Evolutionary conservation across 2,888 invertebrate genomes (phyloP), one percentile per base, ranked within the genome.

Genomic region (Dynastes tityus): DNA sequence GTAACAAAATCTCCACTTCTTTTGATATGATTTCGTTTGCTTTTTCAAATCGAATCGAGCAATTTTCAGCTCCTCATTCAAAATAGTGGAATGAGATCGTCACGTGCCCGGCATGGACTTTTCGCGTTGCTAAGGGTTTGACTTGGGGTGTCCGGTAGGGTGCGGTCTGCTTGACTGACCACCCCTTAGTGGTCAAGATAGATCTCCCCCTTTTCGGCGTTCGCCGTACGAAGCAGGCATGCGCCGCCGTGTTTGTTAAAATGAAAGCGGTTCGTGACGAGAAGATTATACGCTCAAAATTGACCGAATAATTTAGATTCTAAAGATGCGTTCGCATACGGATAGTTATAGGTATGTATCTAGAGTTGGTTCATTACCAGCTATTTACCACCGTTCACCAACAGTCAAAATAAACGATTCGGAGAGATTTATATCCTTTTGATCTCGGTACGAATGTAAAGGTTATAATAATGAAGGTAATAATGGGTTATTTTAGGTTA

Each of bases 141-240:
- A 82, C 82, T 82, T 80, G 73, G 83, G 84, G 84, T 82, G 84
- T 73, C 77, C 80, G 81, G 79, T 82, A 82, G 85, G 85, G 86
- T 84, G 85, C 85, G 85, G 84, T 85, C 83, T 85, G 85, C 86
- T 86, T 85, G 85, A 84, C 84, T 86, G 86, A 85, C 87, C 87
- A 86, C 86, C 87, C 87, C 80, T 84, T 83, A 83, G 84, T 84
- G 86, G 87, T 86, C 86, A 85, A 84, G 84, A 45, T 40, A 40
- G n/a, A 40, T 73, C 58, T 61, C 61, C 58, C 61, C 73, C 61
- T 61, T 40, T 37, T 68, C 53, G 16, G 45, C 61, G 29, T 73
- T 61, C 73, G 58, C 0, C 32, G 55, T 55, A 58, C 73, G 73
- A 22, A 73, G 3, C 40, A 32, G 73, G 45, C 73, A 73, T 73